Percentiles rank a stretch among this genome's conserved stretches.
These are phyloP conservation scores for Physocephala rufipes DNA, from an alignment of 2,888 invertebrate genomes.

Conservation along the genomic window DNA sequence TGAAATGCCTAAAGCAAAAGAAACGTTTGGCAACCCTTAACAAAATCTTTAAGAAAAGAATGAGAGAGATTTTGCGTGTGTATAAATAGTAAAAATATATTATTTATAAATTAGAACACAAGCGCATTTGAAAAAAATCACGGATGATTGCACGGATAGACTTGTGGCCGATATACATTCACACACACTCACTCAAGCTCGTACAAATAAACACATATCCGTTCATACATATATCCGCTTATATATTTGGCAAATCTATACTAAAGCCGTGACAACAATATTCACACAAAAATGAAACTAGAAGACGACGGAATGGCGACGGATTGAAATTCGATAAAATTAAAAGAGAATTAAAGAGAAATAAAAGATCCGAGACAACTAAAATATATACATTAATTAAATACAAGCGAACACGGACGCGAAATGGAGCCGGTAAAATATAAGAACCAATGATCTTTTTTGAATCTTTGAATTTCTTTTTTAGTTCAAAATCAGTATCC, in stretches of 20 bases:
- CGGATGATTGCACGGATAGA: constrained; percentile 2
- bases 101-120: constrained; percentile 5
- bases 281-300: background rate
- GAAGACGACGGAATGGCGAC: background rate
- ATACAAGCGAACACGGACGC: no score
- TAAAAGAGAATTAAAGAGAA: no score
- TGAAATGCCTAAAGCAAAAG: no score
- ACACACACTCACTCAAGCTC: no score
- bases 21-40: background rate
- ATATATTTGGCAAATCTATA: background rate
- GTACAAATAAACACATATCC: constrained; percentile 3
- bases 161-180: constrained; percentile 24
- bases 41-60: no score
- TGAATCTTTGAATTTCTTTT: no score
- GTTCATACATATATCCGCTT: background rate
- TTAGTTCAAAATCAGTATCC: no score
- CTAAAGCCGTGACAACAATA: background rate
- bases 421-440: no score
- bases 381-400: constrained; percentile 16
- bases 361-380: background rate
- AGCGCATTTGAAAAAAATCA: background rate
- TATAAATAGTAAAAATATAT: background rate
- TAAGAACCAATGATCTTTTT: no score
- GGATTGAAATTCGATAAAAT: background rate
- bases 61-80: background rate